A percentile compares a stretch with the other conserved stretches of the same genome.
These are phyloP conservation scores for Ovis canadensis DNA, from an alignment of 2,113 vertebrate genomes.

Conservation along the genomic window DNA sequence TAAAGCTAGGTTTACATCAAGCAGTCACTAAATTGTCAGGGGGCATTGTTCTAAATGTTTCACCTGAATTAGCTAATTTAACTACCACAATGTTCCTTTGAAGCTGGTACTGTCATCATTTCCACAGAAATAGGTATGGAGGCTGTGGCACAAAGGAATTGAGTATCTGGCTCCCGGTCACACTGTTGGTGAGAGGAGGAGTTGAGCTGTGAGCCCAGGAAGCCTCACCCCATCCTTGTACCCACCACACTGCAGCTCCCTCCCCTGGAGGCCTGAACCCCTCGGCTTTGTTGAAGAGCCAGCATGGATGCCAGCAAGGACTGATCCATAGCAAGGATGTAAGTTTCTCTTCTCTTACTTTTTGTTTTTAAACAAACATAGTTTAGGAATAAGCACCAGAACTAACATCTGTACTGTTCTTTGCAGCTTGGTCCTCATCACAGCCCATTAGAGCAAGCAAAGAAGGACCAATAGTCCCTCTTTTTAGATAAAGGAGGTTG, in stretches of 20 bases:
- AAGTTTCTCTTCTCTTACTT: background rate
- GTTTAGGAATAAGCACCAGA: background rate
- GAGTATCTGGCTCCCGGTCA: background rate
- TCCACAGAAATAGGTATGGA: background rate
- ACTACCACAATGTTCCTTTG: background rate
- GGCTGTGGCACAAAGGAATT: background rate
- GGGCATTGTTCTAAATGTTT: background rate
- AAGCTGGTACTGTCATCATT: background rate
- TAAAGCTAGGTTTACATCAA: slow-evolving; percentile 19
- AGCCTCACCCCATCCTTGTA: background rate
- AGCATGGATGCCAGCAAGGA: background rate
- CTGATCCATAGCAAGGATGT: background rate
- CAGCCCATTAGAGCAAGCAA: background rate
- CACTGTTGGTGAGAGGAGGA: background rate
- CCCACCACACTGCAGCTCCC: too few relatives aligned
- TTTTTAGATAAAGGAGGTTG: background rate
- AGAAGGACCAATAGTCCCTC: background rate
- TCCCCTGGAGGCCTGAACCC: background rate
- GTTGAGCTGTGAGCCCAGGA: background rate
- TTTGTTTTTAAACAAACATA: background rate
- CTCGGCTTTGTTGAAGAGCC: background rate
- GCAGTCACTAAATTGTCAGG: background rate
- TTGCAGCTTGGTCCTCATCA: background rate
- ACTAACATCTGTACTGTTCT: background rate
- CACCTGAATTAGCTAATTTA: background rate